Percentiles rank a stretch among this genome's conserved stretches.
phyloP scores from a whole-genome alignment of 2,888 invertebrate genomes.

The Papilio gigon region DNA sequence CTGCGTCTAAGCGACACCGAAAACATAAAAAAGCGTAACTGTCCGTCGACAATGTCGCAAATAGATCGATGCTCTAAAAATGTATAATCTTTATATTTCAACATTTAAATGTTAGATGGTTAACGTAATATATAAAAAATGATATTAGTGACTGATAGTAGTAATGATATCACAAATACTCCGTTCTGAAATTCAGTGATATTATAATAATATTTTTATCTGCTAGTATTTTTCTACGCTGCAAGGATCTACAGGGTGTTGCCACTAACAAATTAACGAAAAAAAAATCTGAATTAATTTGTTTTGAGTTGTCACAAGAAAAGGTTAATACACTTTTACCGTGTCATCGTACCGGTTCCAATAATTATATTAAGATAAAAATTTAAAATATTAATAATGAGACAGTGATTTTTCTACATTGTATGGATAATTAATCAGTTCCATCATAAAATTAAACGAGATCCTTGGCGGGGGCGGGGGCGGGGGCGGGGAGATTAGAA shows the following conservation, averaged over 20 bases:
- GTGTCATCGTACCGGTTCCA: not conserved
- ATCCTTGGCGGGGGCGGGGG: slow-evolving; percentile 52
- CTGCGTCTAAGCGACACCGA: slow-evolving; percentile 67
- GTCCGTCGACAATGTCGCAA: slow-evolving; percentile 66
- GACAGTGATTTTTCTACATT: not conserved
- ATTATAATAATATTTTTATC: too few species aligned
- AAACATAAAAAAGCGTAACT: slow-evolving; percentile 73
- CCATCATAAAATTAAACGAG: slow-evolving; percentile 32
- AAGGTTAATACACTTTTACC: slow-evolving; percentile 11
- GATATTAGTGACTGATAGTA: too few species aligned
- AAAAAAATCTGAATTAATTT: not conserved
- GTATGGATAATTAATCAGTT: slow-evolving; percentile 8
- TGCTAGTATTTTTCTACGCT: too few species aligned
- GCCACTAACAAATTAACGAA: not conserved
- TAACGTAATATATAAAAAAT: too few species aligned
- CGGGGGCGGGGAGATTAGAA: slow-evolving; percentile 55
- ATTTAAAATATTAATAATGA: not conserved
- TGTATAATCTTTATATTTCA: slow-evolving; percentile 50
- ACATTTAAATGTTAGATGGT: too few species aligned
- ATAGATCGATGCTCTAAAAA: slow-evolving; percentile 61
- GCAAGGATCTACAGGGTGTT: not conserved
- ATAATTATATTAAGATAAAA: not conserved
- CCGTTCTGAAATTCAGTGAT: too few species aligned
- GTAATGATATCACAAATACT: too few species aligned
- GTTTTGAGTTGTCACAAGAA: not conserved